phyloP scores from a whole-genome alignment of 1,140 invertebrate genomes.

The Megathymus violae region DNA sequence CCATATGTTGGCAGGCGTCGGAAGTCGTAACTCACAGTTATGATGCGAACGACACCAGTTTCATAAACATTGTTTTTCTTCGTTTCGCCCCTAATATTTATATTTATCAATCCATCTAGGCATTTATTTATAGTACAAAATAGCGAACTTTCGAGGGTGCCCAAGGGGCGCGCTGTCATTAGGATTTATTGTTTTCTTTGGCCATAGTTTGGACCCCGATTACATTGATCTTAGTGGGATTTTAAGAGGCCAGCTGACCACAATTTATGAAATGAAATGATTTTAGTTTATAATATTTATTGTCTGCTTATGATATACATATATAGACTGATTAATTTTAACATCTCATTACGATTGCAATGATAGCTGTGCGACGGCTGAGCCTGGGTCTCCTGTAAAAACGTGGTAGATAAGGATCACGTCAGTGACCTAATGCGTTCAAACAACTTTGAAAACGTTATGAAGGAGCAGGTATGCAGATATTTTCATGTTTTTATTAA shows the following conservation, averaged over 20 bases:
- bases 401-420: too few relatives aligned
- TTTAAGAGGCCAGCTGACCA: constrained; percentile 32
- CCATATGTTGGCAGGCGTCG: constrained; percentile 77
- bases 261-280: too few relatives aligned
- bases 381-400: too few relatives aligned
- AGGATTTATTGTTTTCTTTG: constrained; percentile 81
- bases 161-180: constrained; percentile 73
- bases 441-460: too few relatives aligned
- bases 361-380: too few relatives aligned
- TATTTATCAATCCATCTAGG: constrained; percentile 84
- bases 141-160: constrained; percentile 76
- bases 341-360: too few relatives aligned
- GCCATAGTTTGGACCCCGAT: constrained; percentile 62
- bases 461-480: too few relatives aligned
- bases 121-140: constrained; percentile 83
- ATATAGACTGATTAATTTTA: too few relatives aligned
- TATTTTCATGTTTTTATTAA: too few relatives aligned
- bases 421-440: too few relatives aligned
- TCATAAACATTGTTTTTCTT: constrained; percentile 84
- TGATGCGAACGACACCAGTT: constrained; percentile 82
- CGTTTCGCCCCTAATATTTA: constrained; percentile 83
- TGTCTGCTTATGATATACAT: too few relatives aligned
- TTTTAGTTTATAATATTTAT: too few relatives aligned
- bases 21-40: constrained; percentile 83
- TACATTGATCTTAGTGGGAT: constrained; percentile 53